These are phyloP conservation scores for Pteronotus mesoamericanus DNA, from an alignment of 2,797 vertebrate genomes.

Conservation along the genomic window DNA sequence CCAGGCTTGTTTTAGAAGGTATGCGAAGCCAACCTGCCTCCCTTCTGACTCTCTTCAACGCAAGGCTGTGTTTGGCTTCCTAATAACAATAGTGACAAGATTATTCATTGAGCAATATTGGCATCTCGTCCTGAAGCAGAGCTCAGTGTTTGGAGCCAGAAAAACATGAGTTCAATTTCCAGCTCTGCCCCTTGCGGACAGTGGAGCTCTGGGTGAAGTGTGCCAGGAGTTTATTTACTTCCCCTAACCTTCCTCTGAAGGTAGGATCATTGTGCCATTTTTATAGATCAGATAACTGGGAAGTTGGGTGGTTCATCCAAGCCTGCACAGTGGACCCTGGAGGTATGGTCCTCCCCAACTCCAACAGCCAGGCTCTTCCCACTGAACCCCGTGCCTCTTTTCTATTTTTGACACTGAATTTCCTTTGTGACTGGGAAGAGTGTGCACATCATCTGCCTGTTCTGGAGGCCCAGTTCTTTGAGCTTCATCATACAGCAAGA, in stretches of 20 bases:
- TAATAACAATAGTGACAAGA: neutral
- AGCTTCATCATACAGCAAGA: neutral
- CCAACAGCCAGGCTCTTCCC: neutral
- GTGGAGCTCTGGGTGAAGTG: neutral
- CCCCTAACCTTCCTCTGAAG: neutral
- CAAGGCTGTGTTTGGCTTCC: neutral
- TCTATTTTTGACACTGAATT: neutral
- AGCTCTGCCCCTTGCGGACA: neutral
- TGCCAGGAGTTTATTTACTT: neutral
- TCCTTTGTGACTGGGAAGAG: neutral
- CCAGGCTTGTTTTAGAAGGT: neutral
- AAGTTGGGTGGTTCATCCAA: neutral
- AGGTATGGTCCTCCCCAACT: neutral
- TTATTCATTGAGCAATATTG: neutral
- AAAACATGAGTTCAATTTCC: neutral
- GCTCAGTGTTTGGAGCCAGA: neutral
- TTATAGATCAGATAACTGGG: neutral
- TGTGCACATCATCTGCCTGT: no score
- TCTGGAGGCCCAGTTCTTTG: neutral
- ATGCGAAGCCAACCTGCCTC: neutral
- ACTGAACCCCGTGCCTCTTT: neutral
- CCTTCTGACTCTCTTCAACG: neutral
- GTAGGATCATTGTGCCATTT: neutral
- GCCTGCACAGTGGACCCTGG: neutral
- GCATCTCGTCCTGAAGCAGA: neutral